Evolutionary conservation across 2,888 invertebrate genomes (phyloP).

Genomic region (Patella caerulea): DNA sequence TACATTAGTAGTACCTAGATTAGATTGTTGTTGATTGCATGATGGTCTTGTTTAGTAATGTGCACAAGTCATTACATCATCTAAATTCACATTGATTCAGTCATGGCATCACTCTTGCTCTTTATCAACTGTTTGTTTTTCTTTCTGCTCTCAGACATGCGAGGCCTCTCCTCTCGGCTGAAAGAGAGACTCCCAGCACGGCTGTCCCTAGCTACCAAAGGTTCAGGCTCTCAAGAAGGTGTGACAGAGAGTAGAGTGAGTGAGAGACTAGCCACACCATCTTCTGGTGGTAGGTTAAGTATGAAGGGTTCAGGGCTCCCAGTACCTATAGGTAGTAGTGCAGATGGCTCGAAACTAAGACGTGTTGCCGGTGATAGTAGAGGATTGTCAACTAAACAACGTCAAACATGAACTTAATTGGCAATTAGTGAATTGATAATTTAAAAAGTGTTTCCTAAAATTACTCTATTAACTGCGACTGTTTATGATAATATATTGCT

Average conservation of each 20-base stretch:
- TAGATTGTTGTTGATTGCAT: background rate
- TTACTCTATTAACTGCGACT: no score
- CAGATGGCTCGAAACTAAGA: conserved; percentile 60
- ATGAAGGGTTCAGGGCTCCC: conserved; percentile 63
- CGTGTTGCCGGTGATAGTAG: conserved; percentile 45
- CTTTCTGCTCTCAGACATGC: conserved; percentile 50
- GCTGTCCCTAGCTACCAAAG: conserved; percentile 54
- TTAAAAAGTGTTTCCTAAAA: no score
- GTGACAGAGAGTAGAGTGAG: conserved; percentile 55
- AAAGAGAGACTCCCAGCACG: conserved; percentile 61
- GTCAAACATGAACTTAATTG: background rate
- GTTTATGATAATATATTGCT: no score
- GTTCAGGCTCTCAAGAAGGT: conserved; percentile 52
- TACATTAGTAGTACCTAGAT: background rate
- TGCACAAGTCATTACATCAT: background rate
- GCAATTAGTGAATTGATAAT: no score
- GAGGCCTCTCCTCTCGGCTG: conserved; percentile 51
- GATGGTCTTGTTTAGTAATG: background rate
- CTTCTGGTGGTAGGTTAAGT: conserved; percentile 64
- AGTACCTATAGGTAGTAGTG: conserved; percentile 56
- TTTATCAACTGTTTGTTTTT: conserved; percentile 36
- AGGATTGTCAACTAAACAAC: conserved; percentile 13
- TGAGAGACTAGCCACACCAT: conserved; percentile 64
- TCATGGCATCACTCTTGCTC: conserved; percentile 6
- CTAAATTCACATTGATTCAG: background rate